Conservation (phyloP, 1,140 invertebrate species). For the Doryteuthis pealeii region DNA sequence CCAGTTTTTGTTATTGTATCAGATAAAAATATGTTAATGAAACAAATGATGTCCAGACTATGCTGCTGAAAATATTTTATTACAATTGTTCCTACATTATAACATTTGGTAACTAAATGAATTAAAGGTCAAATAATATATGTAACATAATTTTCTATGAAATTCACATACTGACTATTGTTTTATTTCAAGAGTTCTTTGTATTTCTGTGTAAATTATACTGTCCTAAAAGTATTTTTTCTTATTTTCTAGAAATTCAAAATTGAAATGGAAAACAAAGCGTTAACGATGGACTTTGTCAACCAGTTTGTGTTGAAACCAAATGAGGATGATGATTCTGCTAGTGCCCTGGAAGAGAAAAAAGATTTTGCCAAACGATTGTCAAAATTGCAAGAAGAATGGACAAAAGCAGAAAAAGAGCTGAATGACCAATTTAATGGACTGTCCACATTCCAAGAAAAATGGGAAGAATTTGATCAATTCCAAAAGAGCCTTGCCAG, state of each 20-base stretch:
- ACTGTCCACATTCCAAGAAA: conserved; percentile 41
- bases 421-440: conserved; percentile 44
- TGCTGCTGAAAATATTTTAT: too few relatives aligned
- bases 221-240: too few relatives aligned
- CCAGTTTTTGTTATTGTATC: too few relatives aligned
- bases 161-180: too few relatives aligned
- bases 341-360: conserved; percentile 30
- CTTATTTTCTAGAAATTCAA: conserved; percentile 46
- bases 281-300: conserved; percentile 56
- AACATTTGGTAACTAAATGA: too few relatives aligned
- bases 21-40: too few relatives aligned
- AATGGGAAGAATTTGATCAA: conserved; percentile 53
- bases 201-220: too few relatives aligned
- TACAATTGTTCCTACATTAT: too few relatives aligned
- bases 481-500: conserved; percentile 32
- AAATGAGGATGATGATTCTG: conserved; percentile 18
- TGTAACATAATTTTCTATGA: too few relatives aligned
- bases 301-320: conserved; percentile 48
- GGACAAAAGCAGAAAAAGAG: conserved; percentile 39
- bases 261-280: conserved; percentile 50
- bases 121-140: too few relatives aligned
- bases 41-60: too few relatives aligned
- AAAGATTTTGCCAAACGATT: conserved; percentile 55
- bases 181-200: too few relatives aligned
- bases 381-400: conserved; percentile 45